Evolutionary conservation across 2,888 invertebrate species (phyloP), one percentile per base, ranked within the genome.

Genomic region (Chalcis sispes): DNA sequence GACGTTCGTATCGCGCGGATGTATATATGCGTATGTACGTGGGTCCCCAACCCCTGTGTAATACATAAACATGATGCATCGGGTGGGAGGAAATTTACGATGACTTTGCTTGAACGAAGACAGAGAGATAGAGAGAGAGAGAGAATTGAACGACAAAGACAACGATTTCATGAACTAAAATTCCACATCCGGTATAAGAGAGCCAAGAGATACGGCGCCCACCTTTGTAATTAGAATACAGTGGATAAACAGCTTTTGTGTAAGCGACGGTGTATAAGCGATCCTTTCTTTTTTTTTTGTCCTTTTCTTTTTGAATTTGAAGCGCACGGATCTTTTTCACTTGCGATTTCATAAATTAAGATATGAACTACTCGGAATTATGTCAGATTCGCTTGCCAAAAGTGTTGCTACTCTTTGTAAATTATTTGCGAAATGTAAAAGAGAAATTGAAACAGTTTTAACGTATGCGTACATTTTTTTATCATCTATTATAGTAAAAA

Each of bases 71-170:
- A 80, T 80, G 77, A 69, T 64, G 78, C 72, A 81, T 80, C 77
- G 79, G 79, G 80, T 81, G 78, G 80, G 80, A 79, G 78, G 78
- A 79, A 81, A 82, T 82, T 82, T 82, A 83, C 79, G 78, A 75
- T 62, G 75, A 71, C 71, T 69, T 70, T 29, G 54, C 20, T 2
- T 15, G 46, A n/a, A n/a, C n/a, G n/a, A n/a, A n/a, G n/a, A 69
- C 29, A n/a, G n/a, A 65, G 32, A 50, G 29, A 20, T 42, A n/a
- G 42, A 67, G 56, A 65, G 50, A 29, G 18, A 13, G 69, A 48
- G 20, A 46, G 27, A 13, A 23, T 25, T n/a, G 67, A 72, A 61
- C n/a, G n/a, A n/a, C 52, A n/a, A 50, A 50, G 46, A 18, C 56
- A 27, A 64, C 27, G 66, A 52, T 48, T 52, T 69, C 69, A 42